A percentile compares a stretch with the other conserved stretches of the same genome.
phyloP scores from a whole-genome alignment of 92 coral and sea anemone genomes.

The Porites lobata region DNA sequence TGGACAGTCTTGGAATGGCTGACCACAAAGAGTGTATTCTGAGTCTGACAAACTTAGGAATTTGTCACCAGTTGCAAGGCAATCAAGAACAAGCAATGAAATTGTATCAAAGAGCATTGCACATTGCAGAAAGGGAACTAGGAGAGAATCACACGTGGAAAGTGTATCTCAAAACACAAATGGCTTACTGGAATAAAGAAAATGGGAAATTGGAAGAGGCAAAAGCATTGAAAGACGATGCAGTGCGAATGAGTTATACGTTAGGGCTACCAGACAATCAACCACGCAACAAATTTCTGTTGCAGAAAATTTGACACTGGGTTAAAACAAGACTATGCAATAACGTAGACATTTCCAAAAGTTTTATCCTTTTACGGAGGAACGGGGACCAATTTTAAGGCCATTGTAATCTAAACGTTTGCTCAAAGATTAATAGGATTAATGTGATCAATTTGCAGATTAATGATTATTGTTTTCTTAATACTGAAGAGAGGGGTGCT shows the following conservation, averaged over 20 bases:
- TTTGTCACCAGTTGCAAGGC: constrained; percentile 11
- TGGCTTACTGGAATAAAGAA: neutral
- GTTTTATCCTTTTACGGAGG: too few relatives aligned
- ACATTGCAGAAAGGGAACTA: constrained; percentile 19
- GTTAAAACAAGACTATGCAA: too few relatives aligned
- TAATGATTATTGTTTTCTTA: too few relatives aligned
- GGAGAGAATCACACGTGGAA: constrained; percentile 12
- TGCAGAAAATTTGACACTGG: constrained; percentile 6
- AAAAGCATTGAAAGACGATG: neutral
- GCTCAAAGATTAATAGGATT: too few relatives aligned
- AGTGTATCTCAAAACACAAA: constrained; percentile 7
- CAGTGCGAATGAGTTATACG: constrained; percentile 7
- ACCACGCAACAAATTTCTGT: constrained; percentile 12
- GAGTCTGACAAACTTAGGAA: constrained; percentile 9
- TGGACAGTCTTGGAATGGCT: constrained; percentile 8
- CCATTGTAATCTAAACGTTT: too few relatives aligned
- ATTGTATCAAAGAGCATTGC: constrained; percentile 5
- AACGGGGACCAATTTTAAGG: too few relatives aligned
- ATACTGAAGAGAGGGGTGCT: too few relatives aligned
- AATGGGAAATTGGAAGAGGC: constrained; percentile 6
- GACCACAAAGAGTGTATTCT: constrained; percentile 25
- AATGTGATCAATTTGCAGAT: too few relatives aligned
- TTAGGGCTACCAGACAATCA: neutral
- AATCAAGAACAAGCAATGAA: constrained; percentile 11
- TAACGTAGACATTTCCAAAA: too few relatives aligned